Evolutionary conservation across 1,140 invertebrate genomes (phyloP), one percentile per base, ranked within the genome.

Genomic region (Phymorhynchus buccinoides): DNA sequence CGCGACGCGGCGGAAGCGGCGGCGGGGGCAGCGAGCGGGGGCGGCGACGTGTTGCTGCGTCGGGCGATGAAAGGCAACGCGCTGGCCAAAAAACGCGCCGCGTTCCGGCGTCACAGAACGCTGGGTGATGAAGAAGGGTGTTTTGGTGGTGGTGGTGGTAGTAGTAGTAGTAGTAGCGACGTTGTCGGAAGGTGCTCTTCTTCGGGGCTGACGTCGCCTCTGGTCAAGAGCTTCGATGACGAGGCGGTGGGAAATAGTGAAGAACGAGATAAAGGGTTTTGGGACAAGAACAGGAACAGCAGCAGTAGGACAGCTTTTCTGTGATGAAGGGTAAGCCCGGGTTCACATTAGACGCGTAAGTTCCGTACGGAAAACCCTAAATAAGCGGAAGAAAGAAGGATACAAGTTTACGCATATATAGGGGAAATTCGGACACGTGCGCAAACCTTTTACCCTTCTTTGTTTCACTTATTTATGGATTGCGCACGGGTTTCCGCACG

Each of bases 231-330:
- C n/a, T 0, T 18, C 39, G 32, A 16, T 42, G 81, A 68, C 30
- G 81, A 73, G 66, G 66, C n/a, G n/a, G 62, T 42, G 62, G 12
- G 68, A 44, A 42, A 44, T 42, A 7, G 41, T n/a, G 27, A 56
- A 3, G n/a, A 56, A 42, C n/a, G 79, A 27, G 48, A 30, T n/a
- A n/a, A 62, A 32, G 22, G 16, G 39, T 32, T 83, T 14, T 83
- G 35, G 32, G 81, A 83, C 81, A 83, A 44, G 18, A 83, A 83
- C 30, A 39, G 81, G 39, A 83, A 83, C 81, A 83, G 30, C 62
- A 71, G 81, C 62, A 68, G 18, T 4, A 18, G 2, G n/a, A 18
- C 66, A 14, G 62, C 37, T 27, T 71, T 42, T 83, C 7, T 83
- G 35, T 83, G 81, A 83, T 22, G 37, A 9, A 27, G 12, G 41